Evolutionary conservation across 2,888 invertebrate genomes (phyloP), one percentile per base, ranked within the genome.

Genomic region (Tachystola acroxantha): DNA sequence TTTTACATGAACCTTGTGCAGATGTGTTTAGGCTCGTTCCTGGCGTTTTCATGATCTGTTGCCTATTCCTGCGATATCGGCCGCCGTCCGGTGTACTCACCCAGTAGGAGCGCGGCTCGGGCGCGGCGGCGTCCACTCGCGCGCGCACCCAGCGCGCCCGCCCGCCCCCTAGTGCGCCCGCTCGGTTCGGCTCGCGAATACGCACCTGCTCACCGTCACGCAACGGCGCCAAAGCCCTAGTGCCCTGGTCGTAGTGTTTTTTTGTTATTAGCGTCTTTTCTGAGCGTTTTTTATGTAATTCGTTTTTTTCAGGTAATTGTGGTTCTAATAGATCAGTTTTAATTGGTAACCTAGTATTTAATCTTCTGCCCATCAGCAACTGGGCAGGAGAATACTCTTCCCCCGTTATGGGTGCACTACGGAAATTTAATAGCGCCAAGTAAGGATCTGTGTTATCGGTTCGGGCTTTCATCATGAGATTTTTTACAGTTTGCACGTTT

Each of bases 361-460:
- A 27, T 6, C 38, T 33, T 5, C 47, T 26, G 3, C 45, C 44
- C 49, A 50, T 50, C 1, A 49, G 12, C 16, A 45, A 12, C 10
- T 46, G 39, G 2, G 45, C 32, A 5, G 48, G 46, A 1, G 37
- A 37, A 24, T 26, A 28, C 26, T 2, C 41, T 24, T 1, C 39
- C 36, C n/a, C 40, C 32, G 1, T 43, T 22, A 1, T 45, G 42
- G 6, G 32, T 22, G 3, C 1, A 11, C 9, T 30, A 7, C 32
- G 10, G 9, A 16, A 32, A 22, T 32, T 48, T n/a, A 45, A 22
- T 7, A 48, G 25, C n/a, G 35, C 39, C 10, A 48, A 10, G 12
- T 48, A 38, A 40, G 43, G 38, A 22, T 45, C 43, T 1, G 29
- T 12, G 1, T 37, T 32, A 0, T 36, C 30, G 1, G 26, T 12